phyloP scores from a whole-genome alignment of 2,888 invertebrate genomes.

The Pseudeuparius sepicola region DNA sequence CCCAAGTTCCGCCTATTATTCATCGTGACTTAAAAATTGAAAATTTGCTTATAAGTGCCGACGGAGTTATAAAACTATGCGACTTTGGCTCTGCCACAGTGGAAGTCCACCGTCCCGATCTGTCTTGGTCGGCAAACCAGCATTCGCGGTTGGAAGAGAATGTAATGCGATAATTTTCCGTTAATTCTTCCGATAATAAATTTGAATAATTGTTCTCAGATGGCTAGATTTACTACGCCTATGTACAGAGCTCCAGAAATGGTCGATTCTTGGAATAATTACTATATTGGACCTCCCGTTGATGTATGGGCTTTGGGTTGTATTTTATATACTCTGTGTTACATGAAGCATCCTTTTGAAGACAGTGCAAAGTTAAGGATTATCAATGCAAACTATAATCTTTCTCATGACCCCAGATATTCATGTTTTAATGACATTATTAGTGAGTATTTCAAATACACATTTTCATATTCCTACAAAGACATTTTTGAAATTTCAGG shows the following conservation, averaged over 20 bases:
- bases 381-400: slow-evolving; percentile 87
- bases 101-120: slow-evolving; percentile 70
- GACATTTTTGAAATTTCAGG: slow-evolving; percentile 40
- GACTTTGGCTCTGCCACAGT: slow-evolving; percentile 95
- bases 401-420: slow-evolving; percentile 74
- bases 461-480: too few relatives aligned
- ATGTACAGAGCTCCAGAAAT: slow-evolving; percentile 99
- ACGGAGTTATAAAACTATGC: slow-evolving; percentile 85
- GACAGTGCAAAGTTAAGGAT: slow-evolving; percentile 93
- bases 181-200: too few relatives aligned
- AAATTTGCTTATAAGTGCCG: slow-evolving; percentile 80
- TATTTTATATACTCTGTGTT: slow-evolving; percentile 84
- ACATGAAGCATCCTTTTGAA: slow-evolving; percentile 92
- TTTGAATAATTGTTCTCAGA: too few relatives aligned
- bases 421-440: slow-evolving; percentile 84
- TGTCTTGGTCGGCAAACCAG: slow-evolving; percentile 87
- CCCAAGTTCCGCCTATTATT: slow-evolving; percentile 78
- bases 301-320: slow-evolving; percentile 99
- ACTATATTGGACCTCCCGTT: slow-evolving; percentile 78
- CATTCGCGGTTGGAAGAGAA: slow-evolving; percentile 88
- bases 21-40: slow-evolving; percentile 96
- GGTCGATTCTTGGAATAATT: slow-evolving; percentile 95
- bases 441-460: slow-evolving; percentile 63
- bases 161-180: too few relatives aligned
- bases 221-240: slow-evolving; percentile 74